These are phyloP conservation scores for Trinectes maculatus DNA, from an alignment of 2,113 vertebrate species.

Conservation along the genomic window DNA sequence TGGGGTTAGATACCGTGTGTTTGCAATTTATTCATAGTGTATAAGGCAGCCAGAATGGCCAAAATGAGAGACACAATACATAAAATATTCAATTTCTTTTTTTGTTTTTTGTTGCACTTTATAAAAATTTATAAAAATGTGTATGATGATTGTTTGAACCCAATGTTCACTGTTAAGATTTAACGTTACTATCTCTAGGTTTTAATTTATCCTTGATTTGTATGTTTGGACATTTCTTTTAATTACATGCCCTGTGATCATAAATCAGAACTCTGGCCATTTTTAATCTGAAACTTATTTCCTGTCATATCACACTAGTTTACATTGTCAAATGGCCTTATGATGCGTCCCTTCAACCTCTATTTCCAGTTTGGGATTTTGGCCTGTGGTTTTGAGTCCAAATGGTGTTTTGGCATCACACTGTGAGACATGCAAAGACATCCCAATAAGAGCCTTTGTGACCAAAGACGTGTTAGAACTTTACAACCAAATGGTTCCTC, in stretches of 20 bases:
- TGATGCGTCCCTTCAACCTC: background rate
- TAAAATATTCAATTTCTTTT: slow-evolving; percentile 65
- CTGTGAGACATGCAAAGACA: background rate
- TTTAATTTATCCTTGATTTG: slow-evolving; percentile 38
- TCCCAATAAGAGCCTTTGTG: slow-evolving; percentile 8
- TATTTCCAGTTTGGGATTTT: slow-evolving; percentile 17
- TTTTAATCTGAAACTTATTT: slow-evolving; percentile 2
- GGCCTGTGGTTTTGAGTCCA: background rate
- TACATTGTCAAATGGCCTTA: background rate
- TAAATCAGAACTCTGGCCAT: slow-evolving; percentile 21
- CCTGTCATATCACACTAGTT: background rate
- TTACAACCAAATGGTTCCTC: background rate
- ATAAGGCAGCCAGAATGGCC: slow-evolving; percentile 48
- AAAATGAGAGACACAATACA: slow-evolving; percentile 75
- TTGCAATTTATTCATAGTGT: slow-evolving; percentile 12
- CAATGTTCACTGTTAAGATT: slow-evolving; percentile 51
- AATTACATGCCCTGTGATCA: slow-evolving; percentile 19
- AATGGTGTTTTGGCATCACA: background rate
- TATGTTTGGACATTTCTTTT: slow-evolving; percentile 34
- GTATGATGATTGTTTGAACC: slow-evolving; percentile 27
- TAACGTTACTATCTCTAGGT: slow-evolving; percentile 43
- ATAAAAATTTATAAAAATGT: slow-evolving; percentile 22
- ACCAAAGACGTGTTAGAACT: slow-evolving; percentile 11
- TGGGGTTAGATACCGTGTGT: background rate
- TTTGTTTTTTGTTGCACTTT: slow-evolving; percentile 71